Evolutionary conservation across 2,888 invertebrate genomes (phyloP).

Genomic region (Beris chalybata): DNA sequence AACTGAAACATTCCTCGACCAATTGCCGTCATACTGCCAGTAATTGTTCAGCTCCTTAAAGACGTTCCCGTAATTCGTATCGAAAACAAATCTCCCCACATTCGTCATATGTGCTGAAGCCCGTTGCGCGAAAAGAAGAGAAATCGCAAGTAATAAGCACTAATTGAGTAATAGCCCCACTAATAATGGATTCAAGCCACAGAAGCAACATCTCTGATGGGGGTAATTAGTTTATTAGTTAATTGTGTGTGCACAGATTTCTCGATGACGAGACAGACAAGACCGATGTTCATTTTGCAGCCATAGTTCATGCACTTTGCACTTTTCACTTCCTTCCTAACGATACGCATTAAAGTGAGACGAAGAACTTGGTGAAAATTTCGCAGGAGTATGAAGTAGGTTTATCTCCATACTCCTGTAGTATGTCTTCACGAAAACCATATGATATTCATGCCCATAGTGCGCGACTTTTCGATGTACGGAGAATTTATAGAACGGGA

Average conservation of each 20-base stretch:
- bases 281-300: slow-evolving; percentile 20
- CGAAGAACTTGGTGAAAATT: too few species aligned
- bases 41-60: too few species aligned
- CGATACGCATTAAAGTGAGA: neutral
- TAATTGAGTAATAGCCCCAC: slow-evolving; percentile 36
- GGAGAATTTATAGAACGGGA: too few species aligned
- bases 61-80: too few species aligned
- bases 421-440: too few species aligned
- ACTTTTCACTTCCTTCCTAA: slow-evolving; percentile 30
- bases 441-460: too few species aligned
- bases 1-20: too few species aligned
- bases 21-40: too few species aligned
- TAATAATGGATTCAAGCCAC: slow-evolving; percentile 32
- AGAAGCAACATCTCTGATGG: slow-evolving; percentile 12
- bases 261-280: slow-evolving; percentile 6
- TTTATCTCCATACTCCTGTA: too few species aligned
- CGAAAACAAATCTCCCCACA: neutral
- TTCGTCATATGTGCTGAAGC: neutral
- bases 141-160: slow-evolving; percentile 30
- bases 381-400: too few species aligned
- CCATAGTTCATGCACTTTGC: slow-evolving; percentile 29
- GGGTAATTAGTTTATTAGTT: slow-evolving; percentile 33
- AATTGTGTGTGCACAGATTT: slow-evolving; percentile 27
- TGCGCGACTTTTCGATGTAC: too few species aligned
- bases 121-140: slow-evolving; percentile 10